A percentile compares a stretch with the other conserved stretches of the same genome.
Evolutionary conservation across 2,888 invertebrate species (phyloP).

Genomic region (Lordiphosa fenestrarum): DNA sequence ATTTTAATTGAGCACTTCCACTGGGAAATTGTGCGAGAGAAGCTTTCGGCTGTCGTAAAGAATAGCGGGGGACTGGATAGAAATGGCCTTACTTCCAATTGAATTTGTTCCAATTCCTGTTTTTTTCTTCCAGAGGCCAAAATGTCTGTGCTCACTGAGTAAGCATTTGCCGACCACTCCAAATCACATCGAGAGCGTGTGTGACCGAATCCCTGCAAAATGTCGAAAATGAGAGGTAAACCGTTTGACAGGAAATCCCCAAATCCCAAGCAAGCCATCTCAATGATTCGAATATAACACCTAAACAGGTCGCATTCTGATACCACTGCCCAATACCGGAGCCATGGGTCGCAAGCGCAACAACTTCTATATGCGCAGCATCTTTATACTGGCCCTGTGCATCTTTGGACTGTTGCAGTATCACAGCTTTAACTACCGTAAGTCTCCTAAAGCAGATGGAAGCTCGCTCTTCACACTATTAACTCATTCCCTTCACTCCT

Average conservation of each 20-base stretch:
- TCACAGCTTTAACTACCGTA: slow-evolving; percentile 79
- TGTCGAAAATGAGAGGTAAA: slow-evolving; percentile 68
- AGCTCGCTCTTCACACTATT: background rate
- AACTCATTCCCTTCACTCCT: background rate
- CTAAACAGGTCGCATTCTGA: slow-evolving; percentile 71
- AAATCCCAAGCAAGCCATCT: slow-evolving; percentile 1
- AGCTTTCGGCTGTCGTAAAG: too few relatives aligned
- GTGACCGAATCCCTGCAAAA: slow-evolving; percentile 20
- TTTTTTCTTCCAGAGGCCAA: slow-evolving; percentile 34
- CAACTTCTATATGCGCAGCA: slow-evolving; percentile 78
- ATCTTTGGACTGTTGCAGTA: slow-evolving; percentile 79
- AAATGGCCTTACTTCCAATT: too few relatives aligned
- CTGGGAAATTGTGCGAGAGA: slow-evolving; percentile 18
- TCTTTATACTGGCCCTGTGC: slow-evolving; percentile 77
- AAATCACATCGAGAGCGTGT: background rate
- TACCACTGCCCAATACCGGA: slow-evolving; percentile 80
- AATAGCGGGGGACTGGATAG: too few relatives aligned
- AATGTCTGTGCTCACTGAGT: slow-evolving; percentile 36
- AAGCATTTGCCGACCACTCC: slow-evolving; percentile 36
- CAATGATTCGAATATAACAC: background rate
- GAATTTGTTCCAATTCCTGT: too few relatives aligned
- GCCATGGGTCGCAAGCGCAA: slow-evolving; percentile 79
- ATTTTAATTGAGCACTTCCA: background rate
- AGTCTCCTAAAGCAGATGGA: slow-evolving; percentile 32
- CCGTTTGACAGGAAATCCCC: background rate